A percentile compares a stretch with the other conserved stretches of the same genome.
phyloP scores from a whole-genome alignment of 2,113 vertebrate species.

The Castor canadensis region DNA sequence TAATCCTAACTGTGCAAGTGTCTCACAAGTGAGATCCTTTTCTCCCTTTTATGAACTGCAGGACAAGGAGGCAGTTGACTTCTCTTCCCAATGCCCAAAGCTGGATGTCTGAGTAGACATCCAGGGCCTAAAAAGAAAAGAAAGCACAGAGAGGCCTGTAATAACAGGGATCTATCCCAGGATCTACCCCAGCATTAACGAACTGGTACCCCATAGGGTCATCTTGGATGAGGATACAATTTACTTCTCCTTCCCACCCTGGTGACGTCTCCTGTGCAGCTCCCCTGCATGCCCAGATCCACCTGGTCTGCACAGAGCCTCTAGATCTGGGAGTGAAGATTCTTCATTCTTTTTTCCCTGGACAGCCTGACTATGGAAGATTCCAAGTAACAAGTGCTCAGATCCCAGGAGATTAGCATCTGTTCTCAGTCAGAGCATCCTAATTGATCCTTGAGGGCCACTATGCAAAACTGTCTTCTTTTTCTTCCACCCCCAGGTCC shows the following conservation, averaged over 20 bases:
- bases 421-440: slow-evolving; percentile 12
- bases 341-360: background rate
- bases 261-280: background rate
- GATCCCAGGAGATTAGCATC: slow-evolving; percentile 53
- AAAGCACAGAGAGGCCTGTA: background rate
- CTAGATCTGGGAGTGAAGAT: background rate
- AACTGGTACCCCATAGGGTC: background rate
- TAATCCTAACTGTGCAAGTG: background rate
- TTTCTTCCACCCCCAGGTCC: background rate
- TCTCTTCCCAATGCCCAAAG: background rate
- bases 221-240: background rate
- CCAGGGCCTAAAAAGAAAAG: background rate
- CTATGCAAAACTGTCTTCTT: background rate
- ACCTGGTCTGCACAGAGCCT: background rate
- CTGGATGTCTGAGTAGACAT: background rate
- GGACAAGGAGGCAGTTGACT: background rate
- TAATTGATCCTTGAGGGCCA: slow-evolving; percentile 54
- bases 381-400: background rate
- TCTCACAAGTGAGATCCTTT: background rate
- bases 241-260: background rate
- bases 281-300: background rate
- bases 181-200: background rate
- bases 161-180: background rate
- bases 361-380: background rate
- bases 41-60: background rate